These are phyloP conservation scores for Chaetura pelagica DNA, from an alignment of 2,113 vertebrate species.

Conservation along the genomic window DNA sequence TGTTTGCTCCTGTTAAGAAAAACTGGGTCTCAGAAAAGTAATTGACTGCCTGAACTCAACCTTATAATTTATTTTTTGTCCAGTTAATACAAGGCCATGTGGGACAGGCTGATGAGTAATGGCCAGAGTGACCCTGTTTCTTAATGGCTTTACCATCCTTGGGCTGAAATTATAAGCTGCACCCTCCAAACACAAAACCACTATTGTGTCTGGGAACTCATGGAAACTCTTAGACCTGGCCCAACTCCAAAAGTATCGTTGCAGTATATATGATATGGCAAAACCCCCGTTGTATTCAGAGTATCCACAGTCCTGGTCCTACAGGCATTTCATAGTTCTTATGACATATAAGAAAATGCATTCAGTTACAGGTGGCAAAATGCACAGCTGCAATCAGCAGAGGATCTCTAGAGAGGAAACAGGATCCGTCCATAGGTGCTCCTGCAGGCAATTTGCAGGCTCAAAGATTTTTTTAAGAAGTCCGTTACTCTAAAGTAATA, in stretches of 20 bases:
- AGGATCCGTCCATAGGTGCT: fast-evolving
- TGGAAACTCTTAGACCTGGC: neutral
- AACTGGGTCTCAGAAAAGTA: neutral
- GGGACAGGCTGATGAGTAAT: neutral
- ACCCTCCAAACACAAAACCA: neutral
- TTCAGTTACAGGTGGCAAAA: neutral
- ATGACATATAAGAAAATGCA: neutral
- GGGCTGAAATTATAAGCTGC: neutral
- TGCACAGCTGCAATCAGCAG: neutral
- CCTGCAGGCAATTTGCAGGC: neutral
- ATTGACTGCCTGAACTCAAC: neutral
- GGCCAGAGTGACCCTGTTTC: neutral
- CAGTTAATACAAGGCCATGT: neutral
- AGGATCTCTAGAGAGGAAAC: neutral
- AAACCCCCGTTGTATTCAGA: neutral
- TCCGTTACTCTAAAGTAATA: neutral
- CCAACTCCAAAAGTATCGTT: neutral
- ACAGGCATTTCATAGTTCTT: neutral
- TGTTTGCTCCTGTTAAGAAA: neutral
- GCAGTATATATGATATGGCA: neutral
- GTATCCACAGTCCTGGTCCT: neutral
- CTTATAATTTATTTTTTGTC: neutral
- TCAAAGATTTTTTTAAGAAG: neutral
- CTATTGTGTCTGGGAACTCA: neutral
- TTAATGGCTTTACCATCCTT: neutral